Evolutionary conservation across 2,888 invertebrate genomes (phyloP).

Genomic region (Agrotis segetum): DNA sequence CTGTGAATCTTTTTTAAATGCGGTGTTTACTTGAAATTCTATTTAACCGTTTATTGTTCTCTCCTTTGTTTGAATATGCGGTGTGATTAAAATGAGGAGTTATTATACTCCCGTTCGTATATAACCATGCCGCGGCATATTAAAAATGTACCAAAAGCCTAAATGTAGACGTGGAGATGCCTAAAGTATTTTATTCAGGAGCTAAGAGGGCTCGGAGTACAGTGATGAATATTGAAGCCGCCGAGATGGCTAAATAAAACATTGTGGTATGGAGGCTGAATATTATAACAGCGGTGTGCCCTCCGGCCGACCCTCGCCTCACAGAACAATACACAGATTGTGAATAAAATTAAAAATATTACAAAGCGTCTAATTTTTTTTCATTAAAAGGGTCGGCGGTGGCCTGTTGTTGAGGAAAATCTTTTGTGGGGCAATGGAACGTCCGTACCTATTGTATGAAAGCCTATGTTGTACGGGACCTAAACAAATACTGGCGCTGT

Average conservation of each 20-base stretch:
- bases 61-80: neutral
- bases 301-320: conserved; percentile 71
- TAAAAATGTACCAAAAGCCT: conserved; percentile 45
- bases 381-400: conserved; percentile 67
- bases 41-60: neutral
- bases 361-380: conserved; percentile 73
- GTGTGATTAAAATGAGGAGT: neutral
- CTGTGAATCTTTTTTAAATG: conserved; percentile 24
- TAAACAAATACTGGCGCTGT: conserved; percentile 56
- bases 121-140: conserved; percentile 28
- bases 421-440: conserved; percentile 67
- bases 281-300: conserved; percentile 76
- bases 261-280: conserved; percentile 77
- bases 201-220: conserved; percentile 71
- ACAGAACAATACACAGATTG: conserved; percentile 79
- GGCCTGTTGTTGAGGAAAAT: conserved; percentile 68
- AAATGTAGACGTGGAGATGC: conserved; percentile 53
- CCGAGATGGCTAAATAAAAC: conserved; percentile 82
- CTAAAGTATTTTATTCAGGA: conserved; percentile 74
- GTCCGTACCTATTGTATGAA: conserved; percentile 52
- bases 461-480: conserved; percentile 41
- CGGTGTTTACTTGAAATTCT: conserved; percentile 11
- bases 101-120: neutral
- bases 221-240: conserved; percentile 81
- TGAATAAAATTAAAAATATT: conserved; percentile 83